Evolutionary conservation across 2,888 invertebrate genomes (phyloP).

Genomic region (Drosophila neotestacea): DNA sequence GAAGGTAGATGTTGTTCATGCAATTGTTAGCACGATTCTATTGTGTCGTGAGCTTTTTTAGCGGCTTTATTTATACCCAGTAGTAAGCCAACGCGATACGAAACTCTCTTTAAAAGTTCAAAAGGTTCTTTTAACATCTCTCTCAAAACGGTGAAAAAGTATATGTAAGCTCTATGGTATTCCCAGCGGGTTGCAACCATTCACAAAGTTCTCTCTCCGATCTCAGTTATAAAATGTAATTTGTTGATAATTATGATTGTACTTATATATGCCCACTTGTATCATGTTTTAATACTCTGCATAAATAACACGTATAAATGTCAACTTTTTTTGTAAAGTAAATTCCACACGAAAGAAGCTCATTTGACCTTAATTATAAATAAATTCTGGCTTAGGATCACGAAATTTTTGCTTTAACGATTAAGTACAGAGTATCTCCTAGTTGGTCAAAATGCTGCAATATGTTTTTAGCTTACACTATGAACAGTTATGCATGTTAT

Average conservation of each 20-base stretch:
- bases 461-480: background rate
- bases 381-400: background rate
- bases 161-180: background rate
- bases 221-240: background rate
- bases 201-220: background rate
- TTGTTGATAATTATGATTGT: background rate
- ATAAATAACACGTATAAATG: background rate
- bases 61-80: conserved; percentile 4
- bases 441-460: background rate
- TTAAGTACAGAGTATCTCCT: background rate
- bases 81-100: background rate
- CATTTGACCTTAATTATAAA: background rate
- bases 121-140: background rate
- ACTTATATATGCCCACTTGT: background rate
- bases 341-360: background rate
- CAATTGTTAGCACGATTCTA: conserved; percentile 1
- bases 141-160: background rate
- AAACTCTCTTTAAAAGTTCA: background rate
- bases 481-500: background rate
- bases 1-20: background rate
- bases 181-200: background rate
- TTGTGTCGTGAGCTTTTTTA: background rate
- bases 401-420: background rate
- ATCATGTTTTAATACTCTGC: background rate
- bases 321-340: background rate